Percentiles rank a stretch among this genome's conserved stretches.
These are phyloP conservation scores for Hycleus cichorii DNA, from an alignment of 1,140 invertebrate genomes.

Conservation along the genomic window DNA sequence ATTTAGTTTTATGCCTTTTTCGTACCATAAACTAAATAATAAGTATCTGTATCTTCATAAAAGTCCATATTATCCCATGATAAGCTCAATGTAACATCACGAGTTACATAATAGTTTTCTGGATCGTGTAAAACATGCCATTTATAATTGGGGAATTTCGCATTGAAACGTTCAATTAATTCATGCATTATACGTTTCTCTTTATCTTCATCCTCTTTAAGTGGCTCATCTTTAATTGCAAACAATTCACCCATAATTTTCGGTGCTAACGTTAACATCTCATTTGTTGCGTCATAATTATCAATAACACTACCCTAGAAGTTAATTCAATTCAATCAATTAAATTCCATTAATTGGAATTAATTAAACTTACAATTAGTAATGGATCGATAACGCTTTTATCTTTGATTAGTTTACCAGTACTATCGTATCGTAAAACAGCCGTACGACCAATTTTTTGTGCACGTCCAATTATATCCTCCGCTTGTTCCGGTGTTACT, in stretches of 20 bases:
- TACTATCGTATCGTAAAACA: constrained; percentile 1
- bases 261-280: not conserved
- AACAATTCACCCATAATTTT: not conserved
- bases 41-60: not conserved
- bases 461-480: not conserved
- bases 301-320: not conserved
- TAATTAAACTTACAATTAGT: not conserved
- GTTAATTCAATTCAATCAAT: not conserved
- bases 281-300: constrained; percentile 1
- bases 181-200: too few species aligned
- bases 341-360: not conserved
- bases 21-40: not conserved
- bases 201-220: too few species aligned
- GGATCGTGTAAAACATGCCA: constrained; percentile 1
- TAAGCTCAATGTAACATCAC: not conserved
- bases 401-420: not conserved
- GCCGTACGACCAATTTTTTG: not conserved
- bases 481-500: not conserved
- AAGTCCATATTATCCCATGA: constrained; percentile 7
- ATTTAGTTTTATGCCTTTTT: constrained; percentile 3
- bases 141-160: constrained; percentile 1
- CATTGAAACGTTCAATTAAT: not conserved
- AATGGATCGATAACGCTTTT: not conserved
- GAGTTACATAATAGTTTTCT: constrained; percentile 1
- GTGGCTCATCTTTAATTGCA: too few species aligned